These are phyloP conservation scores for Lasioglossum leucozonium DNA, from an alignment of 2,888 invertebrate genomes.

Conservation along the genomic window DNA sequence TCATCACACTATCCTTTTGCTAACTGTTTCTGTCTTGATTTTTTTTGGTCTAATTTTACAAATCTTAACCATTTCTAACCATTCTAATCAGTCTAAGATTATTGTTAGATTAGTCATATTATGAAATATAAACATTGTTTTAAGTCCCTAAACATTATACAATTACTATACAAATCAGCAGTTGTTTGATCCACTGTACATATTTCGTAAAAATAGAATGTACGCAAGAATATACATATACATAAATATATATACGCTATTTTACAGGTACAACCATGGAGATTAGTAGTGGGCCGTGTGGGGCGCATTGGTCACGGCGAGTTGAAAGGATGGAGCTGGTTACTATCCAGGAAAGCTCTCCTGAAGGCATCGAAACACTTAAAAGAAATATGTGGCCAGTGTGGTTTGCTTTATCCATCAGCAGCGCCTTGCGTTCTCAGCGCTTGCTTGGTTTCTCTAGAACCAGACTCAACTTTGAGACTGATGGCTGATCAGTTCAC, in stretches of 20 bases:
- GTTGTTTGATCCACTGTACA: not conserved
- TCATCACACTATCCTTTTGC: too few relatives aligned
- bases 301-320: conserved; percentile 99
- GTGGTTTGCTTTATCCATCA: conserved; percentile 91
- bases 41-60: too few relatives aligned
- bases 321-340: conserved; percentile 98
- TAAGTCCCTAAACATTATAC: not conserved
- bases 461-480: conserved; percentile 93
- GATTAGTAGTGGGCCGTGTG: conserved; percentile 97
- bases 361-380: conserved; percentile 94
- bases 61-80: too few relatives aligned
- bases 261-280: conserved; percentile 91
- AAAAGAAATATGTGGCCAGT: conserved; percentile 96
- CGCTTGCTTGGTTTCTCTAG: conserved; percentile 98
- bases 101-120: too few relatives aligned
- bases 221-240: not conserved
- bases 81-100: too few relatives aligned
- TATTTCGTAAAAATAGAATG: not conserved
- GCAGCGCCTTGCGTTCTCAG: conserved; percentile 97
- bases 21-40: too few relatives aligned
- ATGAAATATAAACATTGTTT: too few relatives aligned
- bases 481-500: conserved; percentile 98
- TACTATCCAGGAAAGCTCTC: conserved; percentile 96
- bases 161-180: not conserved
- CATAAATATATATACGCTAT: not conserved